These are phyloP conservation scores for Coregonus sp. DNA, from an alignment of 2,797 vertebrate genomes.

Conservation along the genomic window DNA sequence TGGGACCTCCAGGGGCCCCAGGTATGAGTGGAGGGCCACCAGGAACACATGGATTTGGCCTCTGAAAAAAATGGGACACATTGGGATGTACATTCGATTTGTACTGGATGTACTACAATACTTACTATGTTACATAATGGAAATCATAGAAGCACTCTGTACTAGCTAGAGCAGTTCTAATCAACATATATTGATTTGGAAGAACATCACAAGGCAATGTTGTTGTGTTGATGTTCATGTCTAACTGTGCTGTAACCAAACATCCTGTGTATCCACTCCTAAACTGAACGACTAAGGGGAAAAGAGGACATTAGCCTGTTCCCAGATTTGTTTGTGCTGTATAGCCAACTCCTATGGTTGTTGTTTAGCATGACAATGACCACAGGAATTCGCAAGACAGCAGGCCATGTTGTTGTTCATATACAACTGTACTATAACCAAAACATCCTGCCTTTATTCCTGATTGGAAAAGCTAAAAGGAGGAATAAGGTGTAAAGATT, in stretches of 20 bases:
- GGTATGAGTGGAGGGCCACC: constrained; percentile 74
- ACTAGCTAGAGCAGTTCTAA: background rate
- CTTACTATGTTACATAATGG: background rate
- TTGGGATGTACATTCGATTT: background rate
- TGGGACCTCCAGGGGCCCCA: constrained; percentile 54
- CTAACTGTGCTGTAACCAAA: background rate
- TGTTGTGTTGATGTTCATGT: background rate
- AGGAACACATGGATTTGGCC: constrained; percentile 64
- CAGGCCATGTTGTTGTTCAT: background rate
- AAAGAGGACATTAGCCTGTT: too few relatives aligned
- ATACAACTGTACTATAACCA: background rate
- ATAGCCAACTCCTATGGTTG: background rate
- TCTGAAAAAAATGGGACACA: constrained; percentile 42
- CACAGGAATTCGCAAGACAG: background rate
- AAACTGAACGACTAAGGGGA: background rate
- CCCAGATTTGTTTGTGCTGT: background rate
- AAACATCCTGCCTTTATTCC: constrained; percentile 1
- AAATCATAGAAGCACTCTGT: background rate
- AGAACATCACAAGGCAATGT: constrained; percentile 35
- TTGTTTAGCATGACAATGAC: constrained; percentile 3
- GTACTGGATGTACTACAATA: background rate
- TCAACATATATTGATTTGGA: background rate
- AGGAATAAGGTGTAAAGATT: background rate
- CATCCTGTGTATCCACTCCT: background rate
- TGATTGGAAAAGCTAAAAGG: too few relatives aligned